phyloP scores from a whole-genome alignment of 2,888 invertebrate genomes.

The Andricus quercusramuli region DNA sequence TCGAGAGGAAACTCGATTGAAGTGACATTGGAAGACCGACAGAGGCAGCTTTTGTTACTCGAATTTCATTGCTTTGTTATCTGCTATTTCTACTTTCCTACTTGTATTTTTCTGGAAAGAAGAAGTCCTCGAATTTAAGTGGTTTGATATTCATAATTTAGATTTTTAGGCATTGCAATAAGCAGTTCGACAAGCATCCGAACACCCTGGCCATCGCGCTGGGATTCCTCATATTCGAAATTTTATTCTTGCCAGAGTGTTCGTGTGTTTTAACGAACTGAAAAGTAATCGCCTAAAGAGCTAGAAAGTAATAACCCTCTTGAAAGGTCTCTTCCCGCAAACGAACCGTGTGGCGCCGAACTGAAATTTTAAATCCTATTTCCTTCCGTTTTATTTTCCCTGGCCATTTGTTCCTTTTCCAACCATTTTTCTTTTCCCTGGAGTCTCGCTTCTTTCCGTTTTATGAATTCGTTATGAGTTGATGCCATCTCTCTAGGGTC shows the following conservation, averaged over 20 bases:
- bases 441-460: conserved; percentile 45
- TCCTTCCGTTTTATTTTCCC: conserved; percentile 35
- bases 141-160: too few species aligned
- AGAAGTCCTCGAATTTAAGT: too few species aligned
- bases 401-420: conserved; percentile 45
- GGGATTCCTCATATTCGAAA: background rate
- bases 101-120: too few species aligned
- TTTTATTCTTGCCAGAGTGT: background rate
- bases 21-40: background rate
- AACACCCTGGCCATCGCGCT: background rate
- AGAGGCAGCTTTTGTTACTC: background rate
- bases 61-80: background rate
- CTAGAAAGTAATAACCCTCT: conserved; percentile 19
- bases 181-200: too few species aligned
- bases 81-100: too few species aligned
- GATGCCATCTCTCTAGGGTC: conserved; percentile 42
- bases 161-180: too few species aligned
- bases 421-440: conserved; percentile 32
- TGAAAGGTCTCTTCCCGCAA: conserved; percentile 23
- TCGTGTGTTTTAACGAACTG: conserved; percentile 4
- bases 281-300: conserved; percentile 28
- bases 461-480: conserved; percentile 51
- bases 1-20: background rate
- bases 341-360: conserved; percentile 31
- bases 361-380: conserved; percentile 37